Percentiles rank a stretch among this genome's conserved stretches.
Evolutionary conservation across 2,888 invertebrate genomes (phyloP).

Genomic region (Euphydryas editha): DNA sequence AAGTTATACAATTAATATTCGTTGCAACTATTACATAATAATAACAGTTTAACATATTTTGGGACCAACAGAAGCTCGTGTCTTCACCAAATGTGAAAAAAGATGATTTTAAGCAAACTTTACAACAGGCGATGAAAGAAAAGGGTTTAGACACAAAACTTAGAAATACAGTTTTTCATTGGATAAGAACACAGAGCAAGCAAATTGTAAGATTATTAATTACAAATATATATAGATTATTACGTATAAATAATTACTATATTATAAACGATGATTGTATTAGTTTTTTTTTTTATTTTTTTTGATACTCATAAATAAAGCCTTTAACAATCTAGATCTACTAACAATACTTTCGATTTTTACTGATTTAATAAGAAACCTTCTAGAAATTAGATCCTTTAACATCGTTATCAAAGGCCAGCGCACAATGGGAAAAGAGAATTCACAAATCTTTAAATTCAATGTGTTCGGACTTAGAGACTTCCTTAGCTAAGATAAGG

Average conservation of each 20-base stretch:
- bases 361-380: not conserved
- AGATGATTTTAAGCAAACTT: conserved; percentile 90
- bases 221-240: no score
- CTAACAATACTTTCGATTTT: no score
- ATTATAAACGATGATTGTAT: no score
- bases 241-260: no score
- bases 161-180: conserved; percentile 92
- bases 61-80: conserved; percentile 86
- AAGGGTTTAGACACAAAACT: conserved; percentile 92
- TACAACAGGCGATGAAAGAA: conserved; percentile 89
- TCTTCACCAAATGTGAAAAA: conserved; percentile 90
- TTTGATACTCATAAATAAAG: no score
- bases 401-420: conserved; percentile 91
- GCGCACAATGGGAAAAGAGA: conserved; percentile 96
- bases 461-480: conserved; percentile 95
- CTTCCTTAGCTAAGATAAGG: conserved; percentile 91
- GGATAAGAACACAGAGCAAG: conserved; percentile 85
- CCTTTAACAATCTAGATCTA: no score
- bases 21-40: conserved; percentile 11
- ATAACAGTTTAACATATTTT: conserved; percentile 31
- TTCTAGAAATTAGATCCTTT: conserved; percentile 85
- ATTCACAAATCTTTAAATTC: conserved; percentile 97
- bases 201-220: conserved; percentile 62
- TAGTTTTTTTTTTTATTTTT: no score
- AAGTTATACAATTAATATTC: not conserved